Conservation (phyloP, 2,113 vertebrate genomes). For the Morone chrysops region DNA sequence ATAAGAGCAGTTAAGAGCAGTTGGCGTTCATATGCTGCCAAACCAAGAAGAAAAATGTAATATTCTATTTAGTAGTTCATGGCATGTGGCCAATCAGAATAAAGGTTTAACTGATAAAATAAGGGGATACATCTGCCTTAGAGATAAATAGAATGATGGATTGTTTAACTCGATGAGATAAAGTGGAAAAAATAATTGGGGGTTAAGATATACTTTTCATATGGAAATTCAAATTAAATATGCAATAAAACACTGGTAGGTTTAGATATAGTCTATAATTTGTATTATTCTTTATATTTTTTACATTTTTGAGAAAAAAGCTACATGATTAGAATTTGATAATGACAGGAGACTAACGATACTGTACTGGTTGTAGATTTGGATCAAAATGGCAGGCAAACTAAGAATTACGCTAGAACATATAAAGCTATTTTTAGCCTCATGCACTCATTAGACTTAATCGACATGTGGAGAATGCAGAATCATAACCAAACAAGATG, state of each 20-base stretch:
- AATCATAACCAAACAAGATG: background rate
- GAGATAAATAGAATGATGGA: background rate
- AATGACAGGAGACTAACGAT: background rate
- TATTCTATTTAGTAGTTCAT: too few species aligned
- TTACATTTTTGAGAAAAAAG: background rate
- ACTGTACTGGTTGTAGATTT: background rate
- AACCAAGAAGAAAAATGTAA: too few species aligned
- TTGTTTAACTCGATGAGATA: background rate
- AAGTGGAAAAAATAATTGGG: background rate
- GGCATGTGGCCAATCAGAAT: too few species aligned
- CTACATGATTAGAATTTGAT: background rate
- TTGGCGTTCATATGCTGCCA: too few species aligned
- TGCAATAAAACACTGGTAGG: background rate
- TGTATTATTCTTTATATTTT: background rate
- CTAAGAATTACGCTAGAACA: background rate
- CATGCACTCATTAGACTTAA: background rate
- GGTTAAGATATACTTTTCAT: background rate
- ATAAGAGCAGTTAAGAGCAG: too few species aligned
- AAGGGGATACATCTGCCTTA: background rate
- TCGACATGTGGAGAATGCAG: background rate
- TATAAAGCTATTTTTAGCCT: background rate
- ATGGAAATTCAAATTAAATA: background rate
- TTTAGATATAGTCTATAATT: background rate
- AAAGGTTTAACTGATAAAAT: background rate
- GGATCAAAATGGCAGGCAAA: background rate